A percentile compares a stretch with the other conserved stretches of the same genome.
Conservation (phyloP, 1,140 invertebrate genomes). For the Diachasmimorpha longicaudata region DNA sequence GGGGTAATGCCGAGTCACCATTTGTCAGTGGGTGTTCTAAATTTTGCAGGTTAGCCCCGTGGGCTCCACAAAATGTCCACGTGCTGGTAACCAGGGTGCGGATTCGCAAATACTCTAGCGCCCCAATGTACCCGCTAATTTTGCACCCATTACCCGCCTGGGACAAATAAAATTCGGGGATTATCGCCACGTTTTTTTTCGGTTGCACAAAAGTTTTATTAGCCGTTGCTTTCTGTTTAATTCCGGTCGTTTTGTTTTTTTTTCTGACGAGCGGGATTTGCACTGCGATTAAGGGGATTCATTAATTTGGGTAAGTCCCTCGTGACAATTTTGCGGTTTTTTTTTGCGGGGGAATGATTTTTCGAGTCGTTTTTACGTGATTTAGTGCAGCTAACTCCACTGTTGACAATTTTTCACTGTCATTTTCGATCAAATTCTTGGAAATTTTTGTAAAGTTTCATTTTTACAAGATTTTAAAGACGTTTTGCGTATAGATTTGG, state of each 20-base stretch:
- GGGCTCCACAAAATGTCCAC: not conserved
- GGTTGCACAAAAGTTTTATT: not conserved
- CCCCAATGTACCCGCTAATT: constrained; percentile 6
- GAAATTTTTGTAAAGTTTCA: too few species aligned
- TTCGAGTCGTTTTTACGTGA: too few species aligned
- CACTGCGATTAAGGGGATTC: not conserved
- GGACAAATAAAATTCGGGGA: constrained; percentile 5
- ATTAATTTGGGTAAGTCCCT: not conserved
- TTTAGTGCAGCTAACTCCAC: too few species aligned
- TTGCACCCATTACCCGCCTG: not conserved
- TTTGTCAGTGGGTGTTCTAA: constrained; percentile 13
- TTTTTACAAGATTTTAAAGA: too few species aligned
- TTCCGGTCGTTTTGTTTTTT: not conserved
- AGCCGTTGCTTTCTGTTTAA: not conserved
- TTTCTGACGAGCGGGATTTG: not conserved
- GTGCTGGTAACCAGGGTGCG: not conserved
- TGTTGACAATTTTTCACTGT: too few species aligned
- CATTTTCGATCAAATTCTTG: too few species aligned
- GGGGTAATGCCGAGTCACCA: not conserved
- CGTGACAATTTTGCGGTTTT: not conserved
- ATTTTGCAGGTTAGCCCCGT: constrained; percentile 7
- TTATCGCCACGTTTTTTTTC: not conserved
- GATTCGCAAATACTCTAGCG: not conserved
- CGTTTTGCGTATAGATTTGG: too few species aligned
- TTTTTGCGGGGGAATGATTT: not conserved